A percentile compares a stretch with the other conserved stretches of the same genome.
Conservation (phyloP, 2,113 vertebrate species). For the Coregonus clupeaformis region DNA sequence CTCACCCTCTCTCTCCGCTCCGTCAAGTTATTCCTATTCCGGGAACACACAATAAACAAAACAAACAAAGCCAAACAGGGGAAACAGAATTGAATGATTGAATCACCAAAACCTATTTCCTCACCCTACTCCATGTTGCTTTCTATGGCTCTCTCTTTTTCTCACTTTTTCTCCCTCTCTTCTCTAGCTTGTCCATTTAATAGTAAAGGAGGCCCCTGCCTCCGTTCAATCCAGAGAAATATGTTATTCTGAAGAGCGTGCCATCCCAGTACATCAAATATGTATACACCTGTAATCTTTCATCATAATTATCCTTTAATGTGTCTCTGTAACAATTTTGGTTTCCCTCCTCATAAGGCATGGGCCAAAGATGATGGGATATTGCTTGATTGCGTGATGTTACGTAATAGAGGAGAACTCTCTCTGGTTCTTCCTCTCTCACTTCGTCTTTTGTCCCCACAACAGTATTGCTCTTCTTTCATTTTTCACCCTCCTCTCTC, state of each 20-base stretch:
- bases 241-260: constrained; percentile 17
- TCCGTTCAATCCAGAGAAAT: no score
- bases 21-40: constrained; percentile 45
- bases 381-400: constrained; percentile 15
- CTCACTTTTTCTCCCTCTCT: constrained; percentile 1
- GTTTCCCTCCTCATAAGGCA: constrained; percentile 24
- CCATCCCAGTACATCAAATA: constrained; percentile 51
- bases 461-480: constrained; percentile 11
- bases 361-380: constrained; percentile 25
- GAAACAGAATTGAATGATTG: constrained; percentile 24
- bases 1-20: constrained; percentile 4
- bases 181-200: constrained; percentile 38
- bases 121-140: neutral
- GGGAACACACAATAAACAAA: constrained; percentile 42
- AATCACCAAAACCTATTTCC: constrained; percentile 32
- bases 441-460: constrained; percentile 13
- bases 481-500: neutral
- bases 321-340: constrained; percentile 40
- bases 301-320: constrained; percentile 51
- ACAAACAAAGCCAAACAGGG: constrained; percentile 36
- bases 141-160: neutral
- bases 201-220: constrained; percentile 50
- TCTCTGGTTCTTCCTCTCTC: constrained; percentile 4
- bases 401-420: neutral
- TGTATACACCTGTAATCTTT: constrained; percentile 54